Conservation (phyloP, 2,113 vertebrate genomes). For the Dicaeum eximium region DNA sequence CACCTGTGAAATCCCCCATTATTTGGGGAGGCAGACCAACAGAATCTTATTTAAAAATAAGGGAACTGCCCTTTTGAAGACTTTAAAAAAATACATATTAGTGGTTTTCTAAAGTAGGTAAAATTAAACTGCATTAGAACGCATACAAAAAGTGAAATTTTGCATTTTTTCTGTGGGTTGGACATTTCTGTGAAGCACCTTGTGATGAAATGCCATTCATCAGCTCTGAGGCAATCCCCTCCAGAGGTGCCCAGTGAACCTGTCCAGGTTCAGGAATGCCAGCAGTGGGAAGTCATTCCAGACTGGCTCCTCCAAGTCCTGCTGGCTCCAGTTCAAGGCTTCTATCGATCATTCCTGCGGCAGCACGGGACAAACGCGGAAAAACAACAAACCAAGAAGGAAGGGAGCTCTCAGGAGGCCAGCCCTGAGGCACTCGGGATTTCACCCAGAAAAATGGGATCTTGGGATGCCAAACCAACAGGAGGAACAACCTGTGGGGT, state of each 20-base stretch:
- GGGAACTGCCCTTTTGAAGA: neutral
- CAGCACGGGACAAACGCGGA: neutral
- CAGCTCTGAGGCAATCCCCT: neutral
- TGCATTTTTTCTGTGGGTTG: neutral
- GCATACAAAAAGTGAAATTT: neutral
- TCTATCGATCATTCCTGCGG: neutral
- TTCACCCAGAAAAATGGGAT: neutral
- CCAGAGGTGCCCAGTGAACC: neutral
- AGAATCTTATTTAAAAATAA: neutral
- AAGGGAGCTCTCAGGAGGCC: neutral
- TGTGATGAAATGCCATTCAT: neutral
- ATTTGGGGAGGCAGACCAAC: neutral
- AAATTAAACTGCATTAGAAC: neutral
- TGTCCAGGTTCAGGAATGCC: neutral
- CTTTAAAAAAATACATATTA: neutral
- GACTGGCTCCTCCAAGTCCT: neutral
- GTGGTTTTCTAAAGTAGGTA: neutral
- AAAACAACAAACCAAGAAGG: neutral
- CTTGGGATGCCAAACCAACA: neutral
- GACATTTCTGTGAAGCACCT: neutral
- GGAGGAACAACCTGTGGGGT: neutral
- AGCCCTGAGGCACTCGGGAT: neutral
- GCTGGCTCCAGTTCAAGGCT: neutral
- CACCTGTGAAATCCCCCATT: neutral
- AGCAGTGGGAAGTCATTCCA: neutral